Base-by-base conservation (phyloP, 2,888 invertebrate species). In the Mayetiola destructor region DNA sequence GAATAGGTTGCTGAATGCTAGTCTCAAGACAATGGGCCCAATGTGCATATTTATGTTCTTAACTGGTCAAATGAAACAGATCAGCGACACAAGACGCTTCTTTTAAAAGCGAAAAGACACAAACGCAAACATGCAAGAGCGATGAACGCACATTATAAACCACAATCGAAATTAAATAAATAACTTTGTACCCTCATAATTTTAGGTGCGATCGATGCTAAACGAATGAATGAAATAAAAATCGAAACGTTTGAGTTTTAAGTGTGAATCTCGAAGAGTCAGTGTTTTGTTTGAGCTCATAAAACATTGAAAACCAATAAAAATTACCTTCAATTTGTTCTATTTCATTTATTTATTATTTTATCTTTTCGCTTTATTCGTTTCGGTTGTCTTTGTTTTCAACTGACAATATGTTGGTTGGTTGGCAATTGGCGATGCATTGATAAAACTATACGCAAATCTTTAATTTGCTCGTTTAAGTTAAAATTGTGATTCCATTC, bases 251-350 rank as follows among this genome's bases (percentile, higher is more conserved):
- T 12, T 48, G 4, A 9, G 27, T 48, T 27, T 48, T 48, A 48
- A 48, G 48, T 48, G 48, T 48, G 23, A 48, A 48, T n/a, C n/a
- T 27, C 9, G 21, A 8, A 23, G 27, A 23, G n/a, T 27, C 48
- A n/a, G n/a, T n/a, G n/a, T 48, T 27, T 48, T 9, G 29, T 27
- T 48, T 27, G 48, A 48, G 48, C 48, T 27, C 48, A 48, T 48
- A 48, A 48, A 48, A 48, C 27, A 48, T 48, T 48, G 48, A 48
- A 48, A 53, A 53, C 55, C 37, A 55, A 55, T 55, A 55, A 55
- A 55, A 55, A 55, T 55, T 55, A 55, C 39, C 55, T 55, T 55
- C 39, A 55, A 55, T 39, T 55, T 55, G 55, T 55, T 55, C 55
- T 55, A 55, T 39, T 55, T 55, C 37, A 35, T 55, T 35, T 55